Conservation (phyloP, 2,888 invertebrate species). For the Chrysopilus asiliformis region DNA sequence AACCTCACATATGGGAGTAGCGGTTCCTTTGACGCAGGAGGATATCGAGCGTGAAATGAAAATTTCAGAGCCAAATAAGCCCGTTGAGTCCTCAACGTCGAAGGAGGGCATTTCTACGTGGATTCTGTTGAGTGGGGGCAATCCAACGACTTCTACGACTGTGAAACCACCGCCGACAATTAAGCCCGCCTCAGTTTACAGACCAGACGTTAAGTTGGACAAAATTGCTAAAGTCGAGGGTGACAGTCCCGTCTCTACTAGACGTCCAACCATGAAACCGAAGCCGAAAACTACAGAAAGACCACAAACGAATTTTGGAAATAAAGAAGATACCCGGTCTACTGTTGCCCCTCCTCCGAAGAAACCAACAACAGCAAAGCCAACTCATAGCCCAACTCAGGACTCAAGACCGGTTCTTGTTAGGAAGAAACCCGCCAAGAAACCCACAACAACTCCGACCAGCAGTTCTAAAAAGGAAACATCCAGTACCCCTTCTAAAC, state of each 20-base stretch:
- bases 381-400: neutral
- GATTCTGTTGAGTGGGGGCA: constrained; percentile 51
- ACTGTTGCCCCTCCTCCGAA: constrained; percentile 4
- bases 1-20: constrained; percentile 50
- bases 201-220: constrained; percentile 14
- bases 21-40: constrained; percentile 50
- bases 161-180: constrained; percentile 3
- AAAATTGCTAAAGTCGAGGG: constrained; percentile 11
- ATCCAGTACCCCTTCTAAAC: neutral
- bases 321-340: constrained; percentile 18
- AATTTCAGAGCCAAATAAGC: constrained; percentile 16
- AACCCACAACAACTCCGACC: constrained; percentile 2
- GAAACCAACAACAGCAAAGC: constrained; percentile 3
- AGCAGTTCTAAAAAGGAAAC: constrained; percentile 10
- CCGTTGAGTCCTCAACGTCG: constrained; percentile 40
- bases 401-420: neutral
- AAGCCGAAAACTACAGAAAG: constrained; percentile 13
- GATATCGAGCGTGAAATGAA: constrained; percentile 42
- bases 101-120: constrained; percentile 61
- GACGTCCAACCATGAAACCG: constrained; percentile 25
- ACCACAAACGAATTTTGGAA: constrained; percentile 22
- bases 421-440: neutral
- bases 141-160: constrained; percentile 10
- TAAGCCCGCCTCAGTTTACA: no score
- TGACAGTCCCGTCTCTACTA: constrained; percentile 18